These are phyloP conservation scores for Drosophila maculinotata DNA, from an alignment of 2,888 invertebrate species.

Conservation along the genomic window DNA sequence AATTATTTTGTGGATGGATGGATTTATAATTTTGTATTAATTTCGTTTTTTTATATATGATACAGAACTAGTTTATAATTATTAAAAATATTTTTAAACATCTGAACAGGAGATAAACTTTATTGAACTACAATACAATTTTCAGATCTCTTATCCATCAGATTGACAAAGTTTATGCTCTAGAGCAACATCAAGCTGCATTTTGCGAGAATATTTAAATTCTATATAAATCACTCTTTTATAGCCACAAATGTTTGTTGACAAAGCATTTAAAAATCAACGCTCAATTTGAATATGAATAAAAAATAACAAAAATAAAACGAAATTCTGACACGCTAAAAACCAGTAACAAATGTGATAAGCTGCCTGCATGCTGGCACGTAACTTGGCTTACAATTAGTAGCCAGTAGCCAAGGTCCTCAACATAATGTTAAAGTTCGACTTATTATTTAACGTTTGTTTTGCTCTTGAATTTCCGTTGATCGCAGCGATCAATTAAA, in stretches of 20 bases:
- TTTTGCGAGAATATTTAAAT: neutral
- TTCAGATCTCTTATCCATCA: too few species aligned
- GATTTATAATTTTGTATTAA: too few species aligned
- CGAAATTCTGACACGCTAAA: slow-evolving; percentile 30
- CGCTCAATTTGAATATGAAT: slow-evolving; percentile 27
- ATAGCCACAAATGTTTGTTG: slow-evolving; percentile 4
- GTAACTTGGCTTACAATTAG: slow-evolving; percentile 48
- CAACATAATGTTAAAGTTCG: slow-evolving; percentile 26
- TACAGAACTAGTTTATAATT: too few species aligned
- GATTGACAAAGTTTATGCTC: neutral
- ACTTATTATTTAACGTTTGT: slow-evolving; percentile 27
- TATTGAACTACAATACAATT: too few species aligned
- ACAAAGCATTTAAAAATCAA: slow-evolving; percentile 20
- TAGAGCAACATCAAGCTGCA: too few species aligned
- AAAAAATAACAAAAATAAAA: slow-evolving; percentile 22
- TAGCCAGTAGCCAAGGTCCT: slow-evolving; percentile 27
- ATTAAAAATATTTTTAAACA: too few species aligned
- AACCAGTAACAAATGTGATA: slow-evolving; percentile 25
- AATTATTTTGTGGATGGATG: too few species aligned
- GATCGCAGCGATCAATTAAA: slow-evolving; percentile 3
- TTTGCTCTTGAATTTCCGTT: slow-evolving; percentile 37
- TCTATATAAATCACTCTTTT: slow-evolving; percentile 5
- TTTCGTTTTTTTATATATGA: too few species aligned
- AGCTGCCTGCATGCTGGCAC: slow-evolving; percentile 42
- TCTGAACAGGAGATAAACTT: too few species aligned